Conservation (phyloP, 1,140 invertebrate genomes). For the Metopolophium dirhodum region DNA sequence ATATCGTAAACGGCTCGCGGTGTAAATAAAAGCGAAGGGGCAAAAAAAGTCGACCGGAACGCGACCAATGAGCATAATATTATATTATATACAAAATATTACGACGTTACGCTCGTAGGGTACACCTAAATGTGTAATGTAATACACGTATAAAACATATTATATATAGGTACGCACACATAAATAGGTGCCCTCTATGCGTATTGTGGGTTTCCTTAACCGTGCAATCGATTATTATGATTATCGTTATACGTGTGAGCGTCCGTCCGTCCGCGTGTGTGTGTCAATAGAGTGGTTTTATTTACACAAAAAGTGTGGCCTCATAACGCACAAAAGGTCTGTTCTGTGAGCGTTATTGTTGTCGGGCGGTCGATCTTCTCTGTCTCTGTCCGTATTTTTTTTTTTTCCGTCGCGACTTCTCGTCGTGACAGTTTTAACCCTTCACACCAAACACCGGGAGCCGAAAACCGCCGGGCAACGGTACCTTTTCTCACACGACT, state of each 20-base stretch:
- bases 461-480: slow-evolving; percentile 9
- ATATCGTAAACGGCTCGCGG: too few species aligned
- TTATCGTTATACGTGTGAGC: slow-evolving; percentile 16
- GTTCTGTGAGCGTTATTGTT: background rate
- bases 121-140: too few species aligned
- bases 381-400: background rate
- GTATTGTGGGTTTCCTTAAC: background rate
- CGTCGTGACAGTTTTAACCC: slow-evolving; percentile 44
- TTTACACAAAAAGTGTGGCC: background rate
- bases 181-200: background rate
- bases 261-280: background rate
- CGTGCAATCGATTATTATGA: background rate
- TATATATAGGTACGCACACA: too few species aligned
- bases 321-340: background rate
- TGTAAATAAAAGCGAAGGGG: background rate
- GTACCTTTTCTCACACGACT: slow-evolving; percentile 22
- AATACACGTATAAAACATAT: too few species aligned
- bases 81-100: background rate
- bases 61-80: background rate
- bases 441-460: slow-evolving; percentile 49
- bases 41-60: background rate
- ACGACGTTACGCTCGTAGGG: background rate
- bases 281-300: slow-evolving; percentile 36
- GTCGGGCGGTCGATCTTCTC: background rate
- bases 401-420: background rate